Evolutionary conservation across 2,888 invertebrate genomes (phyloP).

Genomic region (Caenorhabditis drosophilae): DNA sequence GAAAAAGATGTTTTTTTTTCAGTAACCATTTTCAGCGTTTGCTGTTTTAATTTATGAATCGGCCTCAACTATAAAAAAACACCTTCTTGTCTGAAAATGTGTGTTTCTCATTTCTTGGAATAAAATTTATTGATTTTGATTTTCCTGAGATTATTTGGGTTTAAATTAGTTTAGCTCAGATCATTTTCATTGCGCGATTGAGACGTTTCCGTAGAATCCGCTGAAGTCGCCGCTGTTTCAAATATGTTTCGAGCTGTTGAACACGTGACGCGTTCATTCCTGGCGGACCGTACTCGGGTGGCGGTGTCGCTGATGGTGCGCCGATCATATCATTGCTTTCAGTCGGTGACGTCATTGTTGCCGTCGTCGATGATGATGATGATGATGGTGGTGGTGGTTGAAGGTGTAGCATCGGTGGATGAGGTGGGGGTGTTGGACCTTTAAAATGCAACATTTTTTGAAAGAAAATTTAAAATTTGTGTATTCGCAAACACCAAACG

Average conservation of each 20-base stretch:
- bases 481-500: too few relatives aligned
- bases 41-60: too few relatives aligned
- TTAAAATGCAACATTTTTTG: constrained; percentile 5
- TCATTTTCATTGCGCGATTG: constrained; percentile 6
- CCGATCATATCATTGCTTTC: constrained; percentile 25
- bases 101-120: too few relatives aligned
- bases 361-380: too few relatives aligned
- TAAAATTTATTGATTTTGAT: too few relatives aligned
- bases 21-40: neutral
- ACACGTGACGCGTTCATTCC: constrained; percentile 23
- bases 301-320: constrained; percentile 35
- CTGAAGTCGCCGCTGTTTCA: constrained; percentile 25
- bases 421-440: constrained; percentile 33
- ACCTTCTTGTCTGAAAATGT: too few relatives aligned
- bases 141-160: too few relatives aligned
- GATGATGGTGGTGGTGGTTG: neutral
- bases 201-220: constrained; percentile 21
- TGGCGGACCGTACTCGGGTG: constrained; percentile 37
- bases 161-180: too few relatives aligned
- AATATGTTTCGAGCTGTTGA: constrained; percentile 22
- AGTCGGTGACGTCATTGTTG: too few relatives aligned
- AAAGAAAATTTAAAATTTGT: neutral
- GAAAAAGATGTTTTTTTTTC: neutral
- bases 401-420: constrained; percentile 27
- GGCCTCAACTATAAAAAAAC: too few relatives aligned